Evolutionary conservation across 1,140 invertebrate genomes (phyloP).

Genomic region (Magallana angulata): DNA sequence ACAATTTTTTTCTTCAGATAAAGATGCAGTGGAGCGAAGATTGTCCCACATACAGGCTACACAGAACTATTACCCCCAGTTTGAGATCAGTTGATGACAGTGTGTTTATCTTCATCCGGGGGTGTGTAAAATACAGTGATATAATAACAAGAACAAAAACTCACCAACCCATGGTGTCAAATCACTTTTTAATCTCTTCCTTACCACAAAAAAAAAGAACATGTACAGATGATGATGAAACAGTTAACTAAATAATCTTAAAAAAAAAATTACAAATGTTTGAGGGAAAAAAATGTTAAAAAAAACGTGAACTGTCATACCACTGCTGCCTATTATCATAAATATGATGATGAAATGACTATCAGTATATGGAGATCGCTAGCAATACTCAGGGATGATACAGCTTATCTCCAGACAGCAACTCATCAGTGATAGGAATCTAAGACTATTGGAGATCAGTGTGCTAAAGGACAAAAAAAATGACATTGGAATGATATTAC

Average conservation of each 20-base stretch:
- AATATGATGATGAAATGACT: background rate
- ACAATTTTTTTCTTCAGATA: slow-evolving; percentile 84
- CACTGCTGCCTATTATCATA: background rate
- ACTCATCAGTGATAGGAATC: background rate
- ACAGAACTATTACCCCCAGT: slow-evolving; percentile 80
- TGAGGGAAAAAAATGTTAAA: background rate
- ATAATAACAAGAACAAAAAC: too few relatives aligned
- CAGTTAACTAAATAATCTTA: too few relatives aligned
- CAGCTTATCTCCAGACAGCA: background rate
- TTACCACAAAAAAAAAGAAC: too few relatives aligned
- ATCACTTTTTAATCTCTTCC: too few relatives aligned
- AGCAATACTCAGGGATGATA: slow-evolving; percentile 8
- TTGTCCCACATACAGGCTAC: slow-evolving; percentile 91
- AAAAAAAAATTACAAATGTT: background rate
- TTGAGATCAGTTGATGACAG: slow-evolving; percentile 38
- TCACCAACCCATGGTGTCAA: too few relatives aligned
- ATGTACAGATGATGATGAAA: too few relatives aligned
- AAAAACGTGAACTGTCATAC: background rate
- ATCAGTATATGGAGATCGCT: background rate
- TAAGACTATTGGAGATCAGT: background rate
- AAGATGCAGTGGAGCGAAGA: slow-evolving; percentile 94
- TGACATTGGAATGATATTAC: slow-evolving; percentile 21
- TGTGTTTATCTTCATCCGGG: too few relatives aligned
- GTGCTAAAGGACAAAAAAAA: background rate
- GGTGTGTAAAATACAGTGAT: too few relatives aligned